Evolutionary conservation across 2,797 vertebrate species (phyloP), one percentile per base, ranked within the genome.

Genomic region (Rachycentron canadum): DNA sequence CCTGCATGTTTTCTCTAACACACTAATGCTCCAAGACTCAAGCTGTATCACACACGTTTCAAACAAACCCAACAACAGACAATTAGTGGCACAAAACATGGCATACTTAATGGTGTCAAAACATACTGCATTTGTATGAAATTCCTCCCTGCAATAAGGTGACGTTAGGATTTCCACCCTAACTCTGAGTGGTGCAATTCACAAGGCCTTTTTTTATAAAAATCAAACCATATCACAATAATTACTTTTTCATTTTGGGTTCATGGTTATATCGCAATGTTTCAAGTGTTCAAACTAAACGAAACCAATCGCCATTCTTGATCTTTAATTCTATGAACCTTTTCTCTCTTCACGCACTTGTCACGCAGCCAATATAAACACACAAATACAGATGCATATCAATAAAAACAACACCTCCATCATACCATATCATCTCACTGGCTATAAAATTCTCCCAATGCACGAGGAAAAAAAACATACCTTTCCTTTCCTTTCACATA

Each of bases 311-410:
- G 49, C 13, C 11, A 0, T 26, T 60, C 5, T 58, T 23, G 1
- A 52, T 55, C 78, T 40, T 16, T 69, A 69, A 40, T 26, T 68
- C 43, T 63, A 38, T 17, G 11, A 50, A 73, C 38, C 26, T 17
- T 67, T 72, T 32, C 14, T 52, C 34, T 70, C 32, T 58, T 63
- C 62, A 53, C 23, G 73, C 50, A 52, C 47, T 36, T 10, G 36
- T 61, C 50, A 62, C 72, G 78, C 56, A 69, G 53, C 10, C 78
- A 81, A 65, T 57, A 83, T 32, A 84, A 73, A 87, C 40, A 75
- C 32, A 83, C 73, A 69, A 78, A 75, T 64, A 80, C 66, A 66
- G n/a, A 81, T 58, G 70, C 50, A 61, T 65, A 57, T 82, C 57
- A 56, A 58, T 86, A 63, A 79, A 83, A 87, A 79, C 49, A 64